These are phyloP conservation scores for Epinephelus fuscoguttatus DNA, from an alignment of 2,113 vertebrate species.

Conservation along the genomic window DNA sequence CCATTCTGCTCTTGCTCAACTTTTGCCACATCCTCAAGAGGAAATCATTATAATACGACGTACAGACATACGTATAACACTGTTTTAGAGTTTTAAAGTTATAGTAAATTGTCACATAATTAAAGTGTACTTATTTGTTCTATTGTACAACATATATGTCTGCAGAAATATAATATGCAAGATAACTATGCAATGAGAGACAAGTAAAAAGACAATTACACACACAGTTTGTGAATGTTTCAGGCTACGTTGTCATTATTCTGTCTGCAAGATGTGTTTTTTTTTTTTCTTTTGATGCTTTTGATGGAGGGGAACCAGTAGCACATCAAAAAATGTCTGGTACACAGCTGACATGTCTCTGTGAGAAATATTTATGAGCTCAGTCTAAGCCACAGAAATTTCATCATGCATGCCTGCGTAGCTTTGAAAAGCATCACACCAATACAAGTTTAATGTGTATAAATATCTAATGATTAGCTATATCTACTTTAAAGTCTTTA, in stretches of 20 bases:
- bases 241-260: conserved; percentile 12
- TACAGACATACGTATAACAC: neutral
- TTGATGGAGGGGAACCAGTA: conserved; percentile 24
- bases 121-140: conserved; percentile 15
- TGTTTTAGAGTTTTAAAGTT: conserved; percentile 4
- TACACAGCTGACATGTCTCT: conserved; percentile 13
- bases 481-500: neutral
- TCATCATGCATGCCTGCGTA: conserved; percentile 22
- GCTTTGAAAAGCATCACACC: conserved; percentile 10
- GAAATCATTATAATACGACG: neutral
- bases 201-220: neutral
- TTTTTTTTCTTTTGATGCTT: conserved; percentile 13
- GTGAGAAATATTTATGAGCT: conserved; percentile 43
- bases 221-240: neutral
- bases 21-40: neutral
- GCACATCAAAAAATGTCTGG: conserved; percentile 32
- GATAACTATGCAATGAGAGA: neutral
- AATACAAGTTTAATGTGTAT: neutral
- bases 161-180: conserved; percentile 9
- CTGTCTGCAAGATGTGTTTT: conserved; percentile 1
- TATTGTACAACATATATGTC: neutral
- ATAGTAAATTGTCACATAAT: neutral
- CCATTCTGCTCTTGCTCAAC: neutral
- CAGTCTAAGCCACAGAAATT: conserved; percentile 12
- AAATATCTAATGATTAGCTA: neutral